Evolutionary conservation across 2,113 vertebrate species (phyloP).

Genomic region (Caloenas nicobarica): DNA sequence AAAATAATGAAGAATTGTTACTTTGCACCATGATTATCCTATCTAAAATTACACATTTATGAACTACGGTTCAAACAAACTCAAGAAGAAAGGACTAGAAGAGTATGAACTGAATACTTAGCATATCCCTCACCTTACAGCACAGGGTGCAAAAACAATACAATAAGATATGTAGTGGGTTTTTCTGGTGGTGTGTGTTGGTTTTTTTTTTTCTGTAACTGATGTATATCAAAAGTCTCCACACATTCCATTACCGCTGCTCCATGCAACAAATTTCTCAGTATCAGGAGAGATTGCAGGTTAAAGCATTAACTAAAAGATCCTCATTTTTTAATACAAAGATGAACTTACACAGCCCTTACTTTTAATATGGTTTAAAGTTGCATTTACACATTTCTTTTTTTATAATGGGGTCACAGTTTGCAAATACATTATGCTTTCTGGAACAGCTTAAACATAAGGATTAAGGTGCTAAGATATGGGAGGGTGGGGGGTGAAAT

Average conservation of each 20-base stretch:
- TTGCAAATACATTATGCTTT: background rate
- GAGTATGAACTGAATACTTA: background rate
- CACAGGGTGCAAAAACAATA: background rate
- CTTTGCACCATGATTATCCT: background rate
- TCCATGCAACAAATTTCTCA: background rate
- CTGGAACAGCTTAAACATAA: background rate
- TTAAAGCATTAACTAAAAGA: background rate
- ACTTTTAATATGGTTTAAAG: background rate
- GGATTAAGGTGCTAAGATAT: background rate
- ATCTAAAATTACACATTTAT: background rate
- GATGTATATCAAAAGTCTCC: background rate
- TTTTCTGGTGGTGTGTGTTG: background rate
- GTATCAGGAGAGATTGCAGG: background rate
- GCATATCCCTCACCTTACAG: background rate
- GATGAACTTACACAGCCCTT: background rate
- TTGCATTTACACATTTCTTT: background rate
- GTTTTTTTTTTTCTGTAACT: background rate
- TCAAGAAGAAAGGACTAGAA: background rate
- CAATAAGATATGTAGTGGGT: background rate
- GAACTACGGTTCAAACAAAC: background rate
- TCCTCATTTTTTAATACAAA: background rate
- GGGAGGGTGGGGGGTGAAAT: rapidly evolving
- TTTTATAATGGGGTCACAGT: background rate
- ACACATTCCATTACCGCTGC: background rate
- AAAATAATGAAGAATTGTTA: background rate